Percentiles rank a stretch among this genome's conserved stretches.
Evolutionary conservation across 92 coral and sea anemone species (phyloP).

Genomic region (Scolanthus callimorphus): DNA sequence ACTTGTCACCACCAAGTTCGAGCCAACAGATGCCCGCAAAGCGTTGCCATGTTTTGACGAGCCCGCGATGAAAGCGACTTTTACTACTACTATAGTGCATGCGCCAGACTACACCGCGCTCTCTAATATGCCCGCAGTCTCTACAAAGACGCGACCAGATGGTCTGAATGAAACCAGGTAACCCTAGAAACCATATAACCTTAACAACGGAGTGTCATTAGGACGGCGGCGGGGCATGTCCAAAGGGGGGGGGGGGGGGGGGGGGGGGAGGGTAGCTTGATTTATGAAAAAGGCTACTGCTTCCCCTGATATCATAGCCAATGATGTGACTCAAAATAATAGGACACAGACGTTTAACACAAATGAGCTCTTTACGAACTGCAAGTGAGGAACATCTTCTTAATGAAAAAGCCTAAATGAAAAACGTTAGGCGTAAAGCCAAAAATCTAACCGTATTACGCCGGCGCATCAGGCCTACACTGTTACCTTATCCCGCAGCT

Average conservation of each 20-base stretch:
- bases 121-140: slow-evolving; percentile 75
- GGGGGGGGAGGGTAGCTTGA: slow-evolving; percentile 1
- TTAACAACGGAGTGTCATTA: background rate
- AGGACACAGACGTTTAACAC: too few relatives aligned
- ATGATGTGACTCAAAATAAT: too few relatives aligned
- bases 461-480: too few relatives aligned
- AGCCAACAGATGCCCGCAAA: slow-evolving; percentile 90
- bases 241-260: background rate
- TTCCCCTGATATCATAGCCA: too few relatives aligned
- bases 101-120: slow-evolving; percentile 65
- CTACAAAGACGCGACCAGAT: slow-evolving; percentile 12
- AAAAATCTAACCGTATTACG: too few relatives aligned
- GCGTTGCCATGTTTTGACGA: slow-evolving; percentile 91
- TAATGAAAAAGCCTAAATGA: too few relatives aligned
- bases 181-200: too few relatives aligned
- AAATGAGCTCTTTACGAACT: too few relatives aligned
- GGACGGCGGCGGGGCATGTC: background rate
- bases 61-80: slow-evolving; percentile 91
- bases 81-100: slow-evolving; percentile 69
- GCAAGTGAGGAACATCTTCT: too few relatives aligned
- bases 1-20: slow-evolving; percentile 80
- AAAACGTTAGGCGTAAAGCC: too few relatives aligned
- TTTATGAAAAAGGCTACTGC: too few relatives aligned
- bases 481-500: too few relatives aligned
- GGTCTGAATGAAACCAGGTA: slow-evolving; percentile 44